Evolutionary conservation across 2,888 invertebrate genomes (phyloP).

Genomic region (Cloeon dipterum): DNA sequence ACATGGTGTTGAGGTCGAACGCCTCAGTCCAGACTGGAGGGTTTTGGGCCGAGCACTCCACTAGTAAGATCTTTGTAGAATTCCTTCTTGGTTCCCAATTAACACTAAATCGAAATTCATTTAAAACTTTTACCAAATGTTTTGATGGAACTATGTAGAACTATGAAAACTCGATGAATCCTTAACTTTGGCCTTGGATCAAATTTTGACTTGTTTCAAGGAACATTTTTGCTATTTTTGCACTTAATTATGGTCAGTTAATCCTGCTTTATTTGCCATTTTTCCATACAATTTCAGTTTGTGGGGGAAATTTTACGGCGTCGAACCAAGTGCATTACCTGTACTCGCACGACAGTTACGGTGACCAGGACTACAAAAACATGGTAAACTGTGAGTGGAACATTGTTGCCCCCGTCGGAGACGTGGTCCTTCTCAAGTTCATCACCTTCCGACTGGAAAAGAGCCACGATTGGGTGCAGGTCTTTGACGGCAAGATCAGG

Average conservation of each 20-base stretch:
- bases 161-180: no score
- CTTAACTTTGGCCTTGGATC: no score
- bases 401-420: conserved; percentile 61
- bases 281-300: conserved; percentile 37
- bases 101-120: no score
- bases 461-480: conserved; percentile 83
- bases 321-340: conserved; percentile 58
- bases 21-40: conserved; percentile 85
- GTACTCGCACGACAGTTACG: conserved; percentile 87
- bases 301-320: conserved; percentile 78
- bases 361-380: conserved; percentile 73
- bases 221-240: no score
- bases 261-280: no score
- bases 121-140: no score
- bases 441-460: conserved; percentile 79
- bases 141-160: no score
- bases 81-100: no score
- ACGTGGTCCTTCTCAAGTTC: conserved; percentile 66
- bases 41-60: conserved; percentile 77
- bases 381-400: conserved; percentile 89
- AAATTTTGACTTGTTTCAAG: no score
- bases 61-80: no score
- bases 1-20: conserved; percentile 90
- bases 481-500: conserved; percentile 45
- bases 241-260: no score